These are phyloP conservation scores for Leptothorax acervorum DNA, from an alignment of 2,888 invertebrate species.

Conservation along the genomic window DNA sequence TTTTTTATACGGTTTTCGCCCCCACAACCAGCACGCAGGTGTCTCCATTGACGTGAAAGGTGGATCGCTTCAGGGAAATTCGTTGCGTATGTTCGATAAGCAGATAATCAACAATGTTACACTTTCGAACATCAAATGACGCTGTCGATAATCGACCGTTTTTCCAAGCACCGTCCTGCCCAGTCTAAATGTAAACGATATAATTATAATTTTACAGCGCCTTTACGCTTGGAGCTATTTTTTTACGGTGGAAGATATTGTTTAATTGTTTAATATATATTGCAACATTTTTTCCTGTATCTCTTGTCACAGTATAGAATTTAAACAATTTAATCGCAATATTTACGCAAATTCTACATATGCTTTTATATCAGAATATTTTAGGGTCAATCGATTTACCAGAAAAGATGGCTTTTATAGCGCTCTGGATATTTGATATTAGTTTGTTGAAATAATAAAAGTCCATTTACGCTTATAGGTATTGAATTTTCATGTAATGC, in stretches of 20 bases:
- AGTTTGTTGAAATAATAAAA: conserved; percentile 23
- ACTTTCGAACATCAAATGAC: conserved; percentile 53
- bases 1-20: conserved; percentile 25
- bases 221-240: background rate
- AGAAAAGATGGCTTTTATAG: conserved; percentile 17
- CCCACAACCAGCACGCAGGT: conserved; percentile 54
- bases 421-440: conserved; percentile 17
- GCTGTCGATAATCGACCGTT: conserved; percentile 56
- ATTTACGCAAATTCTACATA: conserved; percentile 6
- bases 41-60: conserved; percentile 61
- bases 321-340: background rate
- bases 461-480: conserved; percentile 1
- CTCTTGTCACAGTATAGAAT: background rate
- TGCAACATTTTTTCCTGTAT: background rate
- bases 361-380: conserved; percentile 7
- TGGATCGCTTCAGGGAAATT: conserved; percentile 57
- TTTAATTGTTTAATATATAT: conserved; percentile 7
- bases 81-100: conserved; percentile 37
- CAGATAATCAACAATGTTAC: conserved; percentile 60
- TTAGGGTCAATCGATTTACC: background rate
- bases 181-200: background rate
- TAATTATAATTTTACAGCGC: conserved; percentile 24
- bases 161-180: conserved; percentile 14
- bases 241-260: background rate
- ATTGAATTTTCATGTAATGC: conserved; percentile 9